Base-by-base conservation (phyloP, 2,888 invertebrate species). In the Brenthis ino region DNA sequence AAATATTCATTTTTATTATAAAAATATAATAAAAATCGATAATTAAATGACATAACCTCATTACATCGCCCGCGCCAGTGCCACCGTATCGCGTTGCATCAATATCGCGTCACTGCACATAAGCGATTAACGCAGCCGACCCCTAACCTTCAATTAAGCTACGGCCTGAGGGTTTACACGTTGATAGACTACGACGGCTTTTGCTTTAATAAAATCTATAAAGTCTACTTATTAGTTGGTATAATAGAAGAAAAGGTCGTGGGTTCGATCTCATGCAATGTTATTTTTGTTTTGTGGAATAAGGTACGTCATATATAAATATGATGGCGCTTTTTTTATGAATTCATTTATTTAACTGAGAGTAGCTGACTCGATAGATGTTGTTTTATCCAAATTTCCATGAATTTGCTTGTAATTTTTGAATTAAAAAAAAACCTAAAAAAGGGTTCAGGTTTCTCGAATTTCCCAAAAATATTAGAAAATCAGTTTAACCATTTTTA, bases 101-200 rank as follows among this genome's bases (percentile, higher is more conserved):
- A 37, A 33, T 33, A 43, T 43, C 63, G 63, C 63, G 51, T 63
- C 53, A 63, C 63, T 53, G 63, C 28, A 16, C 60, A 50, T 60
- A 53, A 8, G n/a, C 61, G 50, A 63, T 53, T 63, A 63, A 63
- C 61, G 61, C 53, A 53, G 16, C n/a, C 61, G 13, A 37, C 33
- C 53, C 63, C 60, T 57, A 63, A 20, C 53, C 51, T 53, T 53
- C 63, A 63, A 63, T 63, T 63, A 63, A 53, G 63, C 51, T 63
- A 53, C 13, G 28, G 28, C 28, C 28, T 28, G 28, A 28, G 63
- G 53, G 33, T 63, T 63, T 53, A 63, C 63, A 63, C 61, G 37
- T 53, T 53, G 37, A 63, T 53, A 53, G 51, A 63, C 61, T 51
- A 63, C 16, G 3, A 16, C n/a, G 8, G 16, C 51, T 53, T 53